Conservation (phyloP, 1,140 invertebrate genomes). For the Macrobrachium rosenbergii region DNA sequence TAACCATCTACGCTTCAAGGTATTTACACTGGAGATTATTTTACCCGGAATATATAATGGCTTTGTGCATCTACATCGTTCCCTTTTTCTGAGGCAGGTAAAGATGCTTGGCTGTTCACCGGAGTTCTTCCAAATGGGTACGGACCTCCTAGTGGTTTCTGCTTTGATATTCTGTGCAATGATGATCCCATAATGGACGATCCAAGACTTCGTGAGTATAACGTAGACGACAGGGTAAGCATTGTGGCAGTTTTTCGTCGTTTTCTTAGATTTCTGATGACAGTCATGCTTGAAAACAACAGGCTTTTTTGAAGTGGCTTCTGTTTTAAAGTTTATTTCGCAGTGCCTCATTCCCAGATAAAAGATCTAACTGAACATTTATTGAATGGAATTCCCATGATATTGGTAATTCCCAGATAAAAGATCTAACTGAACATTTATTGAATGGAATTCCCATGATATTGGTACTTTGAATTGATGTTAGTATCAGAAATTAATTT, state of each 20-base stretch:
- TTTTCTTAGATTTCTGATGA: neutral
- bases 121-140: constrained; percentile 73
- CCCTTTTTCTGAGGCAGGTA: constrained; percentile 18
- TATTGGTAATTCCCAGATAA: too few relatives aligned
- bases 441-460: too few relatives aligned
- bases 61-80: neutral
- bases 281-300: neutral
- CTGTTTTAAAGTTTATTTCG: too few relatives aligned
- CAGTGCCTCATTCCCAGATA: too few relatives aligned
- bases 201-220: constrained; percentile 73
- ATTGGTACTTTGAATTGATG: too few relatives aligned
- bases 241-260: neutral
- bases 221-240: constrained; percentile 70
- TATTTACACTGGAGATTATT: too few relatives aligned
- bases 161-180: constrained; percentile 75
- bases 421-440: too few relatives aligned
- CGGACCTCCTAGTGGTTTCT: constrained; percentile 75
- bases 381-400: too few relatives aligned
- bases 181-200: constrained; percentile 76
- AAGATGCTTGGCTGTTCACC: constrained; percentile 70
- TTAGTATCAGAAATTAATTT: too few relatives aligned
- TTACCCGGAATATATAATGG: too few relatives aligned
- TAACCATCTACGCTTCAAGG: too few relatives aligned
- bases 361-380: too few relatives aligned
- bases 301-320: neutral